These are phyloP conservation scores for Solenopsis fugax DNA, from an alignment of 1,140 invertebrate species.

Conservation along the genomic window DNA sequence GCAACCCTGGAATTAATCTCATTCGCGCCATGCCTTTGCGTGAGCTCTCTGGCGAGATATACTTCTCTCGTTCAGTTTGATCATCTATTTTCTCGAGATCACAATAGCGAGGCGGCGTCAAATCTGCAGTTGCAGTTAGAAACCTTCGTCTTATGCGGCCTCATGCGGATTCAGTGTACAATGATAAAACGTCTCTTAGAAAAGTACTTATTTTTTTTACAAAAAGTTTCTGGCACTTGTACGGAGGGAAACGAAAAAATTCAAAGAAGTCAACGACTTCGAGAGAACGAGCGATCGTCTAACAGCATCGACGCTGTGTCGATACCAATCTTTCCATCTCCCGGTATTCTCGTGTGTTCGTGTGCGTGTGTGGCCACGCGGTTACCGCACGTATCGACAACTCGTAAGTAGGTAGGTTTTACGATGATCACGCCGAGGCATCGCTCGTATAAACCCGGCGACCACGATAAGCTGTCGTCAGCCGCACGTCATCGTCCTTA, in stretches of 20 bases:
- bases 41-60: background rate
- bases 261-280: background rate
- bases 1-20: slow-evolving; percentile 43
- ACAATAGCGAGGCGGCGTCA: background rate
- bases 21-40: slow-evolving; percentile 29
- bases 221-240: background rate
- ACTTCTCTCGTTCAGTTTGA: slow-evolving; percentile 9
- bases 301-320: slow-evolving; percentile 27
- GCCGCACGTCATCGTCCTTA: slow-evolving; percentile 38
- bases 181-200: slow-evolving; percentile 4
- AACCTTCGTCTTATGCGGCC: background rate
- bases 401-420: slow-evolving; percentile 76
- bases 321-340: slow-evolving; percentile 34
- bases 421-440: slow-evolving; percentile 70
- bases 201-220: background rate
- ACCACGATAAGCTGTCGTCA: slow-evolving; percentile 69
- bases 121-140: slow-evolving; percentile 15
- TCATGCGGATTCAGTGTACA: background rate
- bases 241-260: background rate
- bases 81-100: slow-evolving; percentile 17
- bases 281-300: background rate
- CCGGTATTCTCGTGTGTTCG: background rate
- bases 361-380: background rate
- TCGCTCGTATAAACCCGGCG: slow-evolving; percentile 55
- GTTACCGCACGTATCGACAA: slow-evolving; percentile 53